Conservation (phyloP, 2,888 invertebrate genomes). For the Microplitis deprimator region DNA sequence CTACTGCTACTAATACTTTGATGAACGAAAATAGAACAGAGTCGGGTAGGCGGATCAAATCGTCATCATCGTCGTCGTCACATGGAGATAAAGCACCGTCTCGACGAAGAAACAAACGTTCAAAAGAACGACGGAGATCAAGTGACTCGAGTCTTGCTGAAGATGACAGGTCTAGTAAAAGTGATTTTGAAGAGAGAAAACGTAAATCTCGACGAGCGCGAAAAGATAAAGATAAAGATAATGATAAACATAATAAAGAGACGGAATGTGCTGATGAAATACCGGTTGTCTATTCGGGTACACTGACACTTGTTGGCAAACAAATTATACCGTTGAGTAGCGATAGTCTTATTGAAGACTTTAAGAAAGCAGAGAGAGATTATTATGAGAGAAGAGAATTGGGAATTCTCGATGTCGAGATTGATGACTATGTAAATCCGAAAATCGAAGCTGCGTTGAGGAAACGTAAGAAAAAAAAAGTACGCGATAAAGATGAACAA, state of each 20-base stretch:
- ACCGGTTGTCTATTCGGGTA: neutral
- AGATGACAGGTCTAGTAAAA: slow-evolving; percentile 35
- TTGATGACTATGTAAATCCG: slow-evolving; percentile 47
- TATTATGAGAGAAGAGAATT: slow-evolving; percentile 53
- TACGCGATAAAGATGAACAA: slow-evolving; percentile 45
- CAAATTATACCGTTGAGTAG: slow-evolving; percentile 66
- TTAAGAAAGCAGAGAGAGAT: slow-evolving; percentile 57
- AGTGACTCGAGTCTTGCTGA: slow-evolving; percentile 38
- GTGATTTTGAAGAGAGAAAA: slow-evolving; percentile 35
- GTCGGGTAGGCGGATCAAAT: slow-evolving; percentile 18
- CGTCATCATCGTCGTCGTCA: neutral
- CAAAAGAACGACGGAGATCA: slow-evolving; percentile 24
- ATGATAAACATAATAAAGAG: neutral
- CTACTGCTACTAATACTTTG: neutral
- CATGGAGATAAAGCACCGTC: slow-evolving; percentile 22
- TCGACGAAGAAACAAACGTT: slow-evolving; percentile 33
- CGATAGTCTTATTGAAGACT: slow-evolving; percentile 59
- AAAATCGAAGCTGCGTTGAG: slow-evolving; percentile 49
- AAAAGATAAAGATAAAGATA: slow-evolving; percentile 7
- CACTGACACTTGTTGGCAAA: slow-evolving; percentile 57
- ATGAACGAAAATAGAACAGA: slow-evolving; percentile 40
- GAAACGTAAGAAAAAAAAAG: slow-evolving; percentile 55
- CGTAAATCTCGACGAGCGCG: slow-evolving; percentile 22
- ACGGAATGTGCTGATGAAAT: neutral
- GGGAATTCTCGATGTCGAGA: slow-evolving; percentile 57